Percentiles rank a stretch among this genome's conserved stretches.
phyloP scores from a whole-genome alignment of 2,113 vertebrate genomes.

The Perca schrenkii region DNA sequence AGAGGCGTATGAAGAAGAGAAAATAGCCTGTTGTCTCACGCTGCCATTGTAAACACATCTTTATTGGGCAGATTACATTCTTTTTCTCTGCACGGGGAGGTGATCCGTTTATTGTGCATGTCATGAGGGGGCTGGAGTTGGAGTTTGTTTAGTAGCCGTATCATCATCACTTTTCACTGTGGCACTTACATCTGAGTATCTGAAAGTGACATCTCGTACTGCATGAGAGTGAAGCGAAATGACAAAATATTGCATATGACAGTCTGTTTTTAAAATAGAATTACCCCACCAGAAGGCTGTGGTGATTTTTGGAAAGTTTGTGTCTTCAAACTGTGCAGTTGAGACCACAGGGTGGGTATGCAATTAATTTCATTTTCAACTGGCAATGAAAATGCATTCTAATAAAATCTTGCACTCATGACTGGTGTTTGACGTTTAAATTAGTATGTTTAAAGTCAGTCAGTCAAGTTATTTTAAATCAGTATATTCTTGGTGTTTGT shows the following conservation, averaged over 20 bases:
- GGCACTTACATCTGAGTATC: neutral
- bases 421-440: neutral
- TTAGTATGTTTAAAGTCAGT: neutral
- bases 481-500: neutral
- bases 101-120: slow-evolving; percentile 21
- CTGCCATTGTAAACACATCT: slow-evolving; percentile 48
- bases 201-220: slow-evolving; percentile 12
- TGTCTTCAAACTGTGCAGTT: slow-evolving; percentile 38
- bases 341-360: slow-evolving; percentile 29
- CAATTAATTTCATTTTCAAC: slow-evolving; percentile 38
- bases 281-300: slow-evolving; percentile 25
- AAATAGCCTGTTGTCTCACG: slow-evolving; percentile 48
- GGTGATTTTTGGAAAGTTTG: slow-evolving; percentile 10
- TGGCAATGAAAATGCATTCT: slow-evolving; percentile 18
- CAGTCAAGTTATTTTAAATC: too few relatives aligned
- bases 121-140: slow-evolving; percentile 37
- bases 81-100: neutral
- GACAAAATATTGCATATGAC: neutral
- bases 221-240: slow-evolving; percentile 7
- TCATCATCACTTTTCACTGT: slow-evolving; percentile 11
- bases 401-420: slow-evolving; percentile 5
- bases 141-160: slow-evolving; percentile 24
- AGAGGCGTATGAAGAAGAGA: slow-evolving; percentile 27
- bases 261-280: slow-evolving; percentile 44
- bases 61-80: slow-evolving; percentile 26